Evolutionary conservation across 2,888 invertebrate genomes (phyloP), one percentile per base, ranked within the genome.

Genomic region (Eurytoma adleriae): DNA sequence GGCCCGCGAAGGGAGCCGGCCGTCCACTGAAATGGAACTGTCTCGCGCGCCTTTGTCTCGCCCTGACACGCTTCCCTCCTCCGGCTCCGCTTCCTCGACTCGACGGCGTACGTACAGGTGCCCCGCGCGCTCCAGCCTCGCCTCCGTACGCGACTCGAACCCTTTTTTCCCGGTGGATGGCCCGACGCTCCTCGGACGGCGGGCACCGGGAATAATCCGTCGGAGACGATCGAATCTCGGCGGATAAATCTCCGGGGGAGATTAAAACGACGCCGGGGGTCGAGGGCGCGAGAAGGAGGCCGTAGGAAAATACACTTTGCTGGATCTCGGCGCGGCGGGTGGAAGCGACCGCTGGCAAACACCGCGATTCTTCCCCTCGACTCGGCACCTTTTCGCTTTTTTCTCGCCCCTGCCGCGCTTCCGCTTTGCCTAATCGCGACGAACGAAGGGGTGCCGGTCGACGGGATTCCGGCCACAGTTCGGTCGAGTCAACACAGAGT

Each of bases 191-290:
- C 40, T 40, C 10, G 7, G 10, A 7, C 40, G 40, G 10, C 13
- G 68, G 20, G 52, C 13, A 4, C 4, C 59, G 7, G 18, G 20
- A 62, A 3, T 59, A 40, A 48, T 3, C 18, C 14, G 30, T n/a
- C 59, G 40, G 56, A n/a, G 48, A 52, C 18, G 76, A 72, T 72
- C 76, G 64, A 82, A 76, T 81, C 69, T 71, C 68, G 62, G 57
- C 62, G 56, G 75, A 82, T 75, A 73, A 76, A 76, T 79, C 64
- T 69, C 70, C 16, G 54, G 50, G 48, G 80, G 74, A 79, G 81
- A 82, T 84, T 83, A 83, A 83, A 84, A 84, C 68, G 83, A 78
- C 79, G 82, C 67, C 76, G 67, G 27, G 54, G 52, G 78, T 59
- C 73, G 61, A 59, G 77, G 84, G 83, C 56, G 48, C 62, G 40